Evolutionary conservation across 2,797 vertebrate genomes (phyloP).

Genomic region (Antennarius maculatus): DNA sequence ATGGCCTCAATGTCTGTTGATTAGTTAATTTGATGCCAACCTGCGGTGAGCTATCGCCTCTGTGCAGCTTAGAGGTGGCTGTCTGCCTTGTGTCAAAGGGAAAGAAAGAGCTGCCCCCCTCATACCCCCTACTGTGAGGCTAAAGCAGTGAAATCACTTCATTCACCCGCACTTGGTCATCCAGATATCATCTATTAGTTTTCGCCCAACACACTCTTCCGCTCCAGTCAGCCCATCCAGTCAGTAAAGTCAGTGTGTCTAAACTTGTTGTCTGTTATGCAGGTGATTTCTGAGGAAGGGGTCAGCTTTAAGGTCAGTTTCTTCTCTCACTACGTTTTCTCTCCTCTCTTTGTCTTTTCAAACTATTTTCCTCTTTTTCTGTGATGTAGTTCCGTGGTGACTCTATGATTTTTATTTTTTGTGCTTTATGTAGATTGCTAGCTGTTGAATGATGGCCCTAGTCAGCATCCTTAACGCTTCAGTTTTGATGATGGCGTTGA

Average conservation of each 20-base stretch:
- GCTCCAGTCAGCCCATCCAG: constrained; percentile 59
- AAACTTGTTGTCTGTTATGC: constrained; percentile 87
- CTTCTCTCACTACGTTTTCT: constrained; percentile 64
- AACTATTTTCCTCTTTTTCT: constrained; percentile 34
- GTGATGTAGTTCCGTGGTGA: constrained; percentile 76
- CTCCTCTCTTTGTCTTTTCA: constrained; percentile 32
- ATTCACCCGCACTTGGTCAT: constrained; percentile 59
- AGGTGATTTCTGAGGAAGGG: constrained; percentile 90
- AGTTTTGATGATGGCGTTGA: constrained; percentile 24
- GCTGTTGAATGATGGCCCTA: constrained; percentile 42
- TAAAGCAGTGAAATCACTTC: constrained; percentile 51
- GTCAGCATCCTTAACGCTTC: constrained; percentile 15
- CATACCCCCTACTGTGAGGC: neutral
- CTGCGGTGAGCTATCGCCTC: neutral
- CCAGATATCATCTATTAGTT: constrained; percentile 59
- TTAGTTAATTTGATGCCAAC: constrained; percentile 9
- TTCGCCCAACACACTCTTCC: constrained; percentile 45
- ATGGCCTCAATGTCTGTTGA: neutral
- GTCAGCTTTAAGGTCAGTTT: constrained; percentile 90
- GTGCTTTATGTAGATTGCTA: constrained; percentile 54
- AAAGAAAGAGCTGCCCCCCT: neutral
- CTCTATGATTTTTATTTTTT: constrained; percentile 67
- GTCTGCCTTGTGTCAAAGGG: constrained; percentile 5
- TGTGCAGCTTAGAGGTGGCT: neutral
- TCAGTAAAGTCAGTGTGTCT: constrained; percentile 75